phyloP scores from a whole-genome alignment of 2,797 vertebrate genomes.

The Anableps anableps region DNA sequence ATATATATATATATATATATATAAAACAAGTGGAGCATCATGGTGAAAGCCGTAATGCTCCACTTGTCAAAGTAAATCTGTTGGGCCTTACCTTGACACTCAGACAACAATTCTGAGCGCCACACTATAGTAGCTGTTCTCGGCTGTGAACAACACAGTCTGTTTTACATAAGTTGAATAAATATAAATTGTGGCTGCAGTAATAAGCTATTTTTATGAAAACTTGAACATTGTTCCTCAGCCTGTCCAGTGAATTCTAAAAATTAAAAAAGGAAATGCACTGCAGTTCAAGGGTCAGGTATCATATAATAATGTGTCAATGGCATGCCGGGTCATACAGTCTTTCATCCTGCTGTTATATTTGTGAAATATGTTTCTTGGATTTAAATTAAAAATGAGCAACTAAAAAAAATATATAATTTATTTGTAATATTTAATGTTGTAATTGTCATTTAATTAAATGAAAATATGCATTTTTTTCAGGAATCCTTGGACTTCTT shows the following conservation, averaged over 20 bases:
- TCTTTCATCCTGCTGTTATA: too few species aligned
- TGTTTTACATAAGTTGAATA: not conserved
- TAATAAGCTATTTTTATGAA: not conserved
- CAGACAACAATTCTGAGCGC: too few species aligned
- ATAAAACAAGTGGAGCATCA: too few species aligned
- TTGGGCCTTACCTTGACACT: too few species aligned
- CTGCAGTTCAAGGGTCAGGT: not conserved
- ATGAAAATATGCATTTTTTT: not conserved
- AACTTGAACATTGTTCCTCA: too few species aligned
- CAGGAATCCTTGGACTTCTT: not conserved
- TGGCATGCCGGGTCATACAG: not conserved
- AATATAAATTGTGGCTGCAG: not conserved
- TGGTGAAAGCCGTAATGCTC: too few species aligned
- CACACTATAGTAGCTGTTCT: too few species aligned
- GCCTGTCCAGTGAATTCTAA: not conserved
- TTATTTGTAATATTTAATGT: not conserved
- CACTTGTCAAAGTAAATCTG: too few species aligned
- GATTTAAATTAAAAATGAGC: not conserved
- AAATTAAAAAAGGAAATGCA: too few species aligned
- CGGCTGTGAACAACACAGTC: not conserved
- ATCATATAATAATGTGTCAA: not conserved
- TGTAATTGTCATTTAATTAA: not conserved
- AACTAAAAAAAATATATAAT: not conserved
- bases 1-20: too few species aligned
- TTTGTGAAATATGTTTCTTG: not conserved